A percentile compares a stretch with the other conserved stretches of the same genome.
Conservation (phyloP, 2,888 invertebrate genomes). For the Litoditis marina region DNA sequence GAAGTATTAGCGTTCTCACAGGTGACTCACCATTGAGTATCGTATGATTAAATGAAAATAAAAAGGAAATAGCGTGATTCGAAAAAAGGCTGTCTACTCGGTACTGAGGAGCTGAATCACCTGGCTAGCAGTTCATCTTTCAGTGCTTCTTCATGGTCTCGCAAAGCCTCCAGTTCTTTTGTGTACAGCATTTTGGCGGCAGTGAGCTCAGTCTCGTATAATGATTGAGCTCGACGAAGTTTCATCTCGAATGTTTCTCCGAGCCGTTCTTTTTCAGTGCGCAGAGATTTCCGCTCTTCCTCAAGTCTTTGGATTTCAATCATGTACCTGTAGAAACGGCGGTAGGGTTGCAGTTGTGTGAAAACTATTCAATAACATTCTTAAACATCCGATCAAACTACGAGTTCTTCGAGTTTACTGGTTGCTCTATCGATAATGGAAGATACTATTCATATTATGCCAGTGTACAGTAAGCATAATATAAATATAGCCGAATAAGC, state of each 20-base stretch:
- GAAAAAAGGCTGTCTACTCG: no score
- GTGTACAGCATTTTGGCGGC: conserved; percentile 61
- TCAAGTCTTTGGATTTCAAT: conserved; percentile 61
- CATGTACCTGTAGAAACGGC: conserved; percentile 54
- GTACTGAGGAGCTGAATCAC: conserved; percentile 25
- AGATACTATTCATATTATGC: no score
- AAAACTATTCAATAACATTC: background rate
- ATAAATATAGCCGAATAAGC: no score
- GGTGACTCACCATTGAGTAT: no score
- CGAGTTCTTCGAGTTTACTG: no score
- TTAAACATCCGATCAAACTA: no score
- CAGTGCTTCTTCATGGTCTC: conserved; percentile 60
- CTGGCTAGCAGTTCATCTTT: conserved; percentile 58
- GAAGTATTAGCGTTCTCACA: no score
- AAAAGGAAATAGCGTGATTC: no score
- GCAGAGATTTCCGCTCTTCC: conserved; percentile 60
- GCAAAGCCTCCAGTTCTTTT: conserved; percentile 58
- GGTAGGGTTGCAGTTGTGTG: background rate
- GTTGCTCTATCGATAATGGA: no score
- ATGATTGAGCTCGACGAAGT: conserved; percentile 57
- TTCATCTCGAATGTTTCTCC: conserved; percentile 62
- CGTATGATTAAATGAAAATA: no score
- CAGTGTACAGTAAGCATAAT: no score
- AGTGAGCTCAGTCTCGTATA: conserved; percentile 60
- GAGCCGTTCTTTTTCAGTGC: conserved; percentile 60